A percentile compares a stretch with the other conserved stretches of the same genome.
Evolutionary conservation across 2,113 vertebrate genomes (phyloP).

Genomic region (Pterocles orientalis): DNA sequence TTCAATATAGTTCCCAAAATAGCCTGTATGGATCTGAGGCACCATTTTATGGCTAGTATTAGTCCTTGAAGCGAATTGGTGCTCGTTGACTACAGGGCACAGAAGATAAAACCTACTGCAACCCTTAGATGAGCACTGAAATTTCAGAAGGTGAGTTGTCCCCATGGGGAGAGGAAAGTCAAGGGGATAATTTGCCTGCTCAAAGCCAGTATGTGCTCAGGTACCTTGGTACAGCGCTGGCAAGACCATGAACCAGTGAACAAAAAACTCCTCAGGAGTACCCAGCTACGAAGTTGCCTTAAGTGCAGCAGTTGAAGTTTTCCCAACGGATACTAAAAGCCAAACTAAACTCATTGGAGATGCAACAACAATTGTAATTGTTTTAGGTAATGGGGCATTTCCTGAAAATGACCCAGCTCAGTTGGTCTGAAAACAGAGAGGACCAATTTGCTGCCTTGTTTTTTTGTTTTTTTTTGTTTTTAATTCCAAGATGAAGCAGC

Average conservation of each 20-base stretch:
- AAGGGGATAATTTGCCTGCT: background rate
- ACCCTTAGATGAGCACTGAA: background rate
- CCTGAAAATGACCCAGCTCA: conserved; percentile 15
- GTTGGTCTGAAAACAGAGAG: background rate
- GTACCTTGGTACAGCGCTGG: background rate
- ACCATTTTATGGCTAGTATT: conserved; percentile 3
- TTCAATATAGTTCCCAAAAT: background rate
- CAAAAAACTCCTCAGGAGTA: background rate
- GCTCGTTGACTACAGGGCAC: background rate
- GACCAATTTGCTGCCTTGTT: background rate
- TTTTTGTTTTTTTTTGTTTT: background rate
- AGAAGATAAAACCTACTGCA: background rate
- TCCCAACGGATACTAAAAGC: conserved; percentile 17
- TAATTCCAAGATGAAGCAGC: background rate
- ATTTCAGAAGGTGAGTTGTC: background rate
- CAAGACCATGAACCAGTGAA: background rate
- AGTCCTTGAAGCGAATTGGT: background rate
- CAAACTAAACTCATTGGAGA: background rate
- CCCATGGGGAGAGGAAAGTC: background rate
- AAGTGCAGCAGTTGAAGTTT: conserved; percentile 18
- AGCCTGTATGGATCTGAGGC: background rate
- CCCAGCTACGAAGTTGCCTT: conserved; percentile 2
- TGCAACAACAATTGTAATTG: conserved; percentile 21
- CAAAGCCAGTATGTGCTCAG: background rate
- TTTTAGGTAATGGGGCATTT: conserved; percentile 13